Evolutionary conservation across 2,797 vertebrate genomes (phyloP), one percentile per base, ranked within the genome.

Genomic region (Siniperca undulata): DNA sequence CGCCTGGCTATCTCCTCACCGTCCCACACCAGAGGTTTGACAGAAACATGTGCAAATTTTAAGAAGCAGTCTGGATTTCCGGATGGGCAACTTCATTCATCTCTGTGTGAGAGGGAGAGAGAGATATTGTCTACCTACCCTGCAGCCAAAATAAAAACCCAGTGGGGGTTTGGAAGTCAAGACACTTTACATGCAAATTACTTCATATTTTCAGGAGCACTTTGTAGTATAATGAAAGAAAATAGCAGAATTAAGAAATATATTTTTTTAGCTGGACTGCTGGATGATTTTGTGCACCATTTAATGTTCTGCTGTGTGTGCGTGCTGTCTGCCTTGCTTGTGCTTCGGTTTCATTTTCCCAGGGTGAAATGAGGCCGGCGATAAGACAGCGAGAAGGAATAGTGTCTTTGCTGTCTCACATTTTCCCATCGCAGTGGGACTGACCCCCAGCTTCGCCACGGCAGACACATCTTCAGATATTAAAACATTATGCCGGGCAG

Each of bases 401-500:
- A 0, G 73, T 14, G 30, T 82, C 88, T 90, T 87, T 80, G 86
- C 88, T 68, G 86, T 93, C 84, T 93, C 73, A 90, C 94, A 95
- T 46, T 93, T 91, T 95, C 93, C 91, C 77, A 80, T 81, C 36
- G 38, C 66, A 52, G 58, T 13, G 36, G 55, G 74, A 38, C 77
- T 71, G 73, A 91, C 84, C 82, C 50, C 3, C 24, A 65, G 78
- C 72, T 48, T 70, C 66, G 7, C 67, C 78, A 22, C 67, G 24
- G 52, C 66, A 36, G 59, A 77, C 79, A 76, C 87, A 69, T 70
- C 91, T 73, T 78, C 84, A 96, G 94, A 96, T 96, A 96, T 96
- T 96, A 93, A 95, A 90, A 95, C 94, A 96, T 93, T 94, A 95
- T 94, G 84, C 83, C 72, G 94, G 95, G 96, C 95, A 95, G 94